Conservation (phyloP, 2,797 vertebrate species). For the Lutra lutra region DNA sequence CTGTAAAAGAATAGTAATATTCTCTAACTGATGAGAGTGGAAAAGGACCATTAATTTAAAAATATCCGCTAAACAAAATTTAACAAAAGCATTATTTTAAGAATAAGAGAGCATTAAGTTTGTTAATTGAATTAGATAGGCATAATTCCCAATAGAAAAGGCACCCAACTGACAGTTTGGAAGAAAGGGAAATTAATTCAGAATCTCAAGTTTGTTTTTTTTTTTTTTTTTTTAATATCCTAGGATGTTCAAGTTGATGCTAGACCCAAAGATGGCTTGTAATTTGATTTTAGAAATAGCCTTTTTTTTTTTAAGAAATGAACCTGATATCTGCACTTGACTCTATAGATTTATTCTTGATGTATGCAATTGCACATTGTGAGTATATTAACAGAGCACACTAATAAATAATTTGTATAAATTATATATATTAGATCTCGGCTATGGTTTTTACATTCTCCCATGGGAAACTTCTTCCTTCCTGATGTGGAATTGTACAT, state of each 20-base stretch:
- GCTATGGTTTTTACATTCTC: slow-evolving; percentile 89
- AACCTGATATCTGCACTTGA: slow-evolving; percentile 85
- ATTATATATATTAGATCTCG: slow-evolving; percentile 89
- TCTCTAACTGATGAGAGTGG: background rate
- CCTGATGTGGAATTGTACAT: slow-evolving; percentile 84
- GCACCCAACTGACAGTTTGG: background rate
- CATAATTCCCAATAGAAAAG: background rate
- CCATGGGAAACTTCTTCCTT: slow-evolving; percentile 86
- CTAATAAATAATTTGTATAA: slow-evolving; percentile 93
- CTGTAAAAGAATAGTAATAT: background rate
- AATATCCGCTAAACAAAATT: background rate
- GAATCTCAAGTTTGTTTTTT: background rate
- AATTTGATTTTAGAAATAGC: background rate
- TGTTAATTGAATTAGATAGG: background rate
- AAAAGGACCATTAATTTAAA: background rate
- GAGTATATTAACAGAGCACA: slow-evolving; percentile 95
- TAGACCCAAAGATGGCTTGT: background rate
- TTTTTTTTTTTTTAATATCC: background rate
- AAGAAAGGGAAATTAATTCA: background rate
- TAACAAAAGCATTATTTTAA: background rate
- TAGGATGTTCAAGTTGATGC: background rate
- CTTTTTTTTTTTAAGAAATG: background rate
- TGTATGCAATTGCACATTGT: slow-evolving; percentile 91
- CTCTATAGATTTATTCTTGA: slow-evolving; percentile 86
- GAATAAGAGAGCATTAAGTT: background rate